A percentile compares a stretch with the other conserved stretches of the same genome.
Evolutionary conservation across 2,797 vertebrate species (phyloP).

Genomic region (Xenopus petersii): DNA sequence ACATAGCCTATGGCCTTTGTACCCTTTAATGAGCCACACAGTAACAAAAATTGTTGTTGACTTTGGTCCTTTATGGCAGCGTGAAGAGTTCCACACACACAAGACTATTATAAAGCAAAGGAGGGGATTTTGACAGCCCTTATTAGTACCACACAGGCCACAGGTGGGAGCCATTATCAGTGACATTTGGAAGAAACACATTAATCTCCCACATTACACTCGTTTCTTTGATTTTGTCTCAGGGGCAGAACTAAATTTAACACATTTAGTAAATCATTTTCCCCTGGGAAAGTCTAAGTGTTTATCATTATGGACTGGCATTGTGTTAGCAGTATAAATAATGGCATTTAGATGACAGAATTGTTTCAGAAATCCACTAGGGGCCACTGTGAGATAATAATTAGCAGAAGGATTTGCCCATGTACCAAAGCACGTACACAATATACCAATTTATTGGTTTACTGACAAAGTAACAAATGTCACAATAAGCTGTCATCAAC

Average conservation of each 20-base stretch:
- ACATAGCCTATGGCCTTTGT: too few relatives aligned
- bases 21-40: too few relatives aligned
- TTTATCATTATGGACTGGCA: not conserved
- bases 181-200: conserved; percentile 1
- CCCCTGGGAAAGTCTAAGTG: not conserved
- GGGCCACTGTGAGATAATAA: too few relatives aligned
- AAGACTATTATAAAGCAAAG: not conserved
- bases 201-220: not conserved
- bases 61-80: not conserved
- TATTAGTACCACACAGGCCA: not conserved
- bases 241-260: not conserved
- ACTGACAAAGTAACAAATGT: too few relatives aligned
- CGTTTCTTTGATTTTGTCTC: not conserved
- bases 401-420: too few relatives aligned
- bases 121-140: not conserved
- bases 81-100: not conserved
- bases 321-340: too few relatives aligned
- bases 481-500: too few relatives aligned
- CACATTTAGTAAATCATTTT: not conserved
- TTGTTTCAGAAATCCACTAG: too few relatives aligned
- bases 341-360: too few relatives aligned
- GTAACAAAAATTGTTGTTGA: not conserved
- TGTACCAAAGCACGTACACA: too few relatives aligned
- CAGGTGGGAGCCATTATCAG: not conserved
- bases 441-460: too few relatives aligned